Evolutionary conservation across 1,140 invertebrate genomes (phyloP).

Genomic region (Cydia pomonella): DNA sequence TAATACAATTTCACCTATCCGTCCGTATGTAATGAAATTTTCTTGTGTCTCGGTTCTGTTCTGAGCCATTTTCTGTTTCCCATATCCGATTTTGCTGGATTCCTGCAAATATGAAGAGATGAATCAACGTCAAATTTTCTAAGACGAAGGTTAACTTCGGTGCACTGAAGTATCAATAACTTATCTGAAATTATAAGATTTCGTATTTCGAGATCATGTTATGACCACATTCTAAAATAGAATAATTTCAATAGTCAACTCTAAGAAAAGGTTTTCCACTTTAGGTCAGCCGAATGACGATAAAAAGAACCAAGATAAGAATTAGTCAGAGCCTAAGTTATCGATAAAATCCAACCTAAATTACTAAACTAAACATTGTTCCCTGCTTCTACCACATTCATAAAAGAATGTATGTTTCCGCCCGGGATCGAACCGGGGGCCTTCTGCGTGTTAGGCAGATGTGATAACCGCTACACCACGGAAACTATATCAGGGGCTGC

Average conservation of each 20-base stretch:
- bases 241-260: no score
- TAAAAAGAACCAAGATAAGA: no score
- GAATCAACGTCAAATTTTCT: no score
- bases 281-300: no score
- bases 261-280: no score
- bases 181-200: no score
- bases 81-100: neutral
- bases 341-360: no score
- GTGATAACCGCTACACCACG: constrained; percentile 41
- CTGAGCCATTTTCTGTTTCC: neutral
- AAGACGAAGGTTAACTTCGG: no score
- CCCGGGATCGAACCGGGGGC: constrained; percentile 40
- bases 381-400: neutral
- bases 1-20: constrained; percentile 2
- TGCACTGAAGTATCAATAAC: no score
- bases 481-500: constrained; percentile 27
- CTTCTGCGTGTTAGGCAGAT: constrained; percentile 41
- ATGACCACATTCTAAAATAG: no score
- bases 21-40: constrained; percentile 8
- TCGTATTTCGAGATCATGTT: no score
- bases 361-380: neutral
- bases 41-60: neutral
- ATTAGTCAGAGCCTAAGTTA: no score
- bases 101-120: neutral
- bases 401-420: constrained; percentile 35